Percentiles rank a stretch among this genome's conserved stretches.
Evolutionary conservation across 2,888 invertebrate species (phyloP).

Genomic region (Cancer borealis): DNA sequence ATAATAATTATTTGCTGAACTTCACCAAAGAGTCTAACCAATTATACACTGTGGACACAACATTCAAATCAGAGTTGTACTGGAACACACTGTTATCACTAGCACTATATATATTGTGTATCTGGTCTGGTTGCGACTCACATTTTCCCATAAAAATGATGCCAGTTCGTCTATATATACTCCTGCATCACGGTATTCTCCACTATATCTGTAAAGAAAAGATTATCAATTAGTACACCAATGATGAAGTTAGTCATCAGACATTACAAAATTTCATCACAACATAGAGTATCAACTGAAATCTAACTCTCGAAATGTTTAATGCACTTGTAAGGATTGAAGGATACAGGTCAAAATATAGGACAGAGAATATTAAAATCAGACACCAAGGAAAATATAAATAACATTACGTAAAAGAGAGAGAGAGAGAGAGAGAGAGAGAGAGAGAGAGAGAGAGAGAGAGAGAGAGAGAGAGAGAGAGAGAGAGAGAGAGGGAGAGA

Average conservation of each 20-base stretch:
- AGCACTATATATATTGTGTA: conserved; percentile 68
- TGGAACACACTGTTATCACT: conserved; percentile 66
- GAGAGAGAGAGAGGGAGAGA: not conserved
- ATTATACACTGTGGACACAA: not conserved
- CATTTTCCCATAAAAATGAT: conserved; percentile 77
- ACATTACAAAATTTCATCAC: not conserved
- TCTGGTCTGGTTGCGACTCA: conserved; percentile 74
- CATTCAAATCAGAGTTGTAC: conserved; percentile 61
- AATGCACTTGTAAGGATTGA: not conserved
- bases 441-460: not conserved
- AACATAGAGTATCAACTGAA: not conserved
- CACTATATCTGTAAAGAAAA: conserved; percentile 74
- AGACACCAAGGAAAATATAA: too few relatives aligned
- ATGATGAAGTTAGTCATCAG: not conserved
- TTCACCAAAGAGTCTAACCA: not conserved
- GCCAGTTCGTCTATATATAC: conserved; percentile 77
- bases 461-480: too few relatives aligned
- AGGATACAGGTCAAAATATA: not conserved
- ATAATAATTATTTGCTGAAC: not conserved
- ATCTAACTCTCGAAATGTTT: not conserved
- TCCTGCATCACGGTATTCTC: conserved; percentile 77
- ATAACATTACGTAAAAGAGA: too few relatives aligned
- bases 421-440: too few relatives aligned
- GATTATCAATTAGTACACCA: not conserved
- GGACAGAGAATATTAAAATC: not conserved